These are phyloP conservation scores for Pogona vitticeps DNA, from an alignment of 2,113 vertebrate genomes.

Conservation along the genomic window DNA sequence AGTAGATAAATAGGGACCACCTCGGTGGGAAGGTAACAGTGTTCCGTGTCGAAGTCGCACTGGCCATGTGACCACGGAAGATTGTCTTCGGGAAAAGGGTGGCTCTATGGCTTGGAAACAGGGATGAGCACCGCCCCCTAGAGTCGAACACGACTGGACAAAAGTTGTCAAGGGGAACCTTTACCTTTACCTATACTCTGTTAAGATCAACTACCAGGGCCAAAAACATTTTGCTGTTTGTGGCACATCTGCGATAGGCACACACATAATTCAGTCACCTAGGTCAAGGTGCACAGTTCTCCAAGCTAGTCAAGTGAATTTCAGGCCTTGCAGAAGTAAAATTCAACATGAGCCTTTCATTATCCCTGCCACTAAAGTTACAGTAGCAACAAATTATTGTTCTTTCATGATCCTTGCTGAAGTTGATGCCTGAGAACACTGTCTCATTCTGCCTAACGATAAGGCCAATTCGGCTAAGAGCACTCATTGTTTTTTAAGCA, in stretches of 20 bases:
- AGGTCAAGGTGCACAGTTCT: background rate
- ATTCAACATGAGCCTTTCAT: background rate
- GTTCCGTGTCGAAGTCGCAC: too few relatives aligned
- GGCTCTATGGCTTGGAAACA: too few relatives aligned
- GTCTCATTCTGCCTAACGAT: background rate
- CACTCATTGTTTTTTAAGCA: background rate
- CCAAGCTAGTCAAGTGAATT: background rate
- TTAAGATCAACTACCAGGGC: background rate
- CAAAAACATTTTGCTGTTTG: background rate
- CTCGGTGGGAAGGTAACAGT: too few relatives aligned
- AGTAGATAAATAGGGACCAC: too few relatives aligned
- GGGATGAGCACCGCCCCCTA: too few relatives aligned
- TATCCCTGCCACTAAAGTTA: background rate
- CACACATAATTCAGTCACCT: background rate
- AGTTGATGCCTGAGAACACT: background rate
- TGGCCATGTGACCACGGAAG: too few relatives aligned
- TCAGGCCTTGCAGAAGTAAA: background rate
- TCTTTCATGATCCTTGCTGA: too few relatives aligned
- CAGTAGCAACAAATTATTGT: background rate
- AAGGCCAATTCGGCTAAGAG: background rate
- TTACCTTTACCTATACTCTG: too few relatives aligned
- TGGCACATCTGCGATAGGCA: background rate
- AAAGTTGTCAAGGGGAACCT: too few relatives aligned
- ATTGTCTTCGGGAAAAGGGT: too few relatives aligned
- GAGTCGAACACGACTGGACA: too few relatives aligned